phyloP scores from a whole-genome alignment of 2,888 invertebrate species.

The Osmoderma eremita region DNA sequence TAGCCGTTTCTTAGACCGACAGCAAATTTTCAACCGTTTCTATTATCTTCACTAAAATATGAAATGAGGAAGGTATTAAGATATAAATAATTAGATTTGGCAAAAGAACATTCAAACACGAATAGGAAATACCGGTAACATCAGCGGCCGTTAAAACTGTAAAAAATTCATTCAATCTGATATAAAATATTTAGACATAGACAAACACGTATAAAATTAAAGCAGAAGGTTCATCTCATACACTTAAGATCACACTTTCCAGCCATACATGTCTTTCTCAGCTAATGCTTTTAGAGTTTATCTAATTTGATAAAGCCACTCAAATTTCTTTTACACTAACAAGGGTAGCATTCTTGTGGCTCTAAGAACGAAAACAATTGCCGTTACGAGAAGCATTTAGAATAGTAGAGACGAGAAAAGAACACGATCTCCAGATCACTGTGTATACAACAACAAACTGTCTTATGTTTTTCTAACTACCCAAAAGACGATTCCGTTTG shows the following conservation, averaged over 20 bases:
- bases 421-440: conserved; percentile 29
- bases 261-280: background rate
- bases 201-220: background rate
- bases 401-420: conserved; percentile 18
- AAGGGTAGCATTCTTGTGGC: conserved; percentile 17
- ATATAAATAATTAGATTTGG: too few species aligned
- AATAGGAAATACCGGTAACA: too few species aligned
- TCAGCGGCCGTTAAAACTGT: too few species aligned
- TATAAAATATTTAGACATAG: too few species aligned
- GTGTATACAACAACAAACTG: conserved; percentile 32
- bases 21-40: too few species aligned
- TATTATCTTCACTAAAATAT: too few species aligned
- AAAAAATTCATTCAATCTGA: too few species aligned
- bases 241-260: conserved; percentile 9
- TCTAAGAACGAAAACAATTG: conserved; percentile 28
- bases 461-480: conserved; percentile 36
- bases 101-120: too few species aligned
- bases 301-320: conserved; percentile 25
- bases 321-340: conserved; percentile 24
- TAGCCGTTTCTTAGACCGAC: too few species aligned
- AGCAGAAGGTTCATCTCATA: conserved; percentile 5
- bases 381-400: conserved; percentile 10
- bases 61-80: too few species aligned
- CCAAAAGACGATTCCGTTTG: conserved; percentile 30
- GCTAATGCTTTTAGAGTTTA: conserved; percentile 10